Conservation (phyloP, 2,113 vertebrate species). For the Pelecanus crispus region DNA sequence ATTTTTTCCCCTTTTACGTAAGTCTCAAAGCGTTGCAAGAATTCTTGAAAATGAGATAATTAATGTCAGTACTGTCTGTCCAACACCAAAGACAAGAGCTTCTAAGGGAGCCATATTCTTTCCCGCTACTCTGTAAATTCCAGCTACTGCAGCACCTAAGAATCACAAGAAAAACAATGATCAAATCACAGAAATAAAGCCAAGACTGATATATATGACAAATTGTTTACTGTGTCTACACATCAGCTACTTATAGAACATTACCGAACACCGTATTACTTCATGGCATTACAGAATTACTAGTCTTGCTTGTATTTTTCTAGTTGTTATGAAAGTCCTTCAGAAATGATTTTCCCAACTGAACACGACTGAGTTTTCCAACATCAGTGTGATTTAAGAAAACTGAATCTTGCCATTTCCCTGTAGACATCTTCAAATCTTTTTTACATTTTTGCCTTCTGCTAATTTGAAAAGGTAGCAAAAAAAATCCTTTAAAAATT, state of each 20-base stretch:
- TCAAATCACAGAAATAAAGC: neutral
- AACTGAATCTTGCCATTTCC: neutral
- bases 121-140: constrained; percentile 94
- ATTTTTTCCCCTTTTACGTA: neutral
- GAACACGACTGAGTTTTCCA: neutral
- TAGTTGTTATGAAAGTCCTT: neutral
- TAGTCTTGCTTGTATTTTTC: neutral
- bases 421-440: neutral
- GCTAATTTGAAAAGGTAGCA: neutral
- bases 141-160: constrained; percentile 91
- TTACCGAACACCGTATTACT: neutral
- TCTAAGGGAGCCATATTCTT: constrained; percentile 96
- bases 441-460: neutral
- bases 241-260: neutral
- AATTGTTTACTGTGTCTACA: neutral
- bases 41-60: constrained; percentile 94
- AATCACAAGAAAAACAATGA: neutral
- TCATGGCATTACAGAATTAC: neutral
- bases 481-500: neutral
- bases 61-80: constrained; percentile 90
- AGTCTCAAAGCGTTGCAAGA: constrained; percentile 90
- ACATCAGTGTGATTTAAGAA: neutral
- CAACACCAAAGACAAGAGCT: constrained; percentile 92
- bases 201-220: neutral
- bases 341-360: neutral